A percentile compares a stretch with the other conserved stretches of the same genome.
These are phyloP conservation scores for Pycnomerus fuliginosus DNA, from an alignment of 2,888 invertebrate genomes.

Conservation along the genomic window DNA sequence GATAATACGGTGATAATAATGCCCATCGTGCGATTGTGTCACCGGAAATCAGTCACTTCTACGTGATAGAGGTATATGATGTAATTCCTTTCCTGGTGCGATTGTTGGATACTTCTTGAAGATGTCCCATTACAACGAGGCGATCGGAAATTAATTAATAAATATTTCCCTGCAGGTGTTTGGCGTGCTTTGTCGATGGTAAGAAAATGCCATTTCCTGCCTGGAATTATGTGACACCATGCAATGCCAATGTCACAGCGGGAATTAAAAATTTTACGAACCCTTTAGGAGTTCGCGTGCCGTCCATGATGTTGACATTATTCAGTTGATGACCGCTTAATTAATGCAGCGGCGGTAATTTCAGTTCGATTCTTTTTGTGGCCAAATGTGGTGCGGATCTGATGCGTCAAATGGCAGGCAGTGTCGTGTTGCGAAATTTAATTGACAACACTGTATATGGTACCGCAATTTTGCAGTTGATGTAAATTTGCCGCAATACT, in stretches of 20 bases:
- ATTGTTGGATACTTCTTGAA: constrained; percentile 7
- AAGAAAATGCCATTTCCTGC: constrained; percentile 30
- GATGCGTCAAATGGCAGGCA: constrained; percentile 5
- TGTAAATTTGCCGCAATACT: too few species aligned
- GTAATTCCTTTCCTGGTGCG: constrained; percentile 8
- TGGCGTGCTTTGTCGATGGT: constrained; percentile 21
- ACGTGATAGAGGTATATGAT: constrained; percentile 10
- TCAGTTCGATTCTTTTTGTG: neutral
- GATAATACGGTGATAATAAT: too few species aligned
- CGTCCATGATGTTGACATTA: constrained; percentile 11
- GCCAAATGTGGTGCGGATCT: neutral
- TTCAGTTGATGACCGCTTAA: constrained; percentile 1
- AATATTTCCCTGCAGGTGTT: constrained; percentile 33
- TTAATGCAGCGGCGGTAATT: neutral
- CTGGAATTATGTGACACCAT: constrained; percentile 23
- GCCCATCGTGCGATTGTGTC: constrained; percentile 2
- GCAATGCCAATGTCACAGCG: too few species aligned
- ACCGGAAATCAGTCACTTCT: constrained; percentile 7
- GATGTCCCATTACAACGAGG: constrained; percentile 3
- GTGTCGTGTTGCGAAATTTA: constrained; percentile 7
- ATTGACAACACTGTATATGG: constrained; percentile 7
- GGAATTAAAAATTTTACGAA: too few species aligned
- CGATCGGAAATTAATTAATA: constrained; percentile 28
- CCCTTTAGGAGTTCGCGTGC: constrained; percentile 3
- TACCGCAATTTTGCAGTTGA: too few species aligned